These are phyloP conservation scores for Dipus sagitta DNA, from an alignment of 2,797 vertebrate genomes.

Conservation along the genomic window DNA sequence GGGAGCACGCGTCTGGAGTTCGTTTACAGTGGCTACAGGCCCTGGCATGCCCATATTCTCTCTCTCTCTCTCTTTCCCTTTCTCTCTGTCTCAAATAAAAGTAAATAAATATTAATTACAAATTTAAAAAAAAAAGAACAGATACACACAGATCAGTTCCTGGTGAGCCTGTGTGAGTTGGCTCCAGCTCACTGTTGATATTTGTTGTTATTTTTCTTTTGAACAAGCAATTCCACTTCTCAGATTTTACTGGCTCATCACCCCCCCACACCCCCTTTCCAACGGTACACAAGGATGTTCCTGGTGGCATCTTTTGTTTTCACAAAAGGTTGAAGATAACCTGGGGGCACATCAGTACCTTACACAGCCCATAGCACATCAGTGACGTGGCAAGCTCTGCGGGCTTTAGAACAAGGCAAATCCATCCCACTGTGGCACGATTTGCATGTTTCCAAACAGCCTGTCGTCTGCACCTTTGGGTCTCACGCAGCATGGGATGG, in stretches of 20 bases:
- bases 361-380: background rate
- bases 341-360: background rate
- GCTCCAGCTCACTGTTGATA: background rate
- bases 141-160: background rate
- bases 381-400: background rate
- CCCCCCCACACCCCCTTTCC: background rate
- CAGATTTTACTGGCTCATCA: background rate
- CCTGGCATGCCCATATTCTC: no score
- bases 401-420: conserved; percentile 42
- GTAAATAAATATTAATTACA: no score
- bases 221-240: background rate
- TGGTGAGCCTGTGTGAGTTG: background rate
- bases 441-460: background rate
- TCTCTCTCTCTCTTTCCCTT: no score
- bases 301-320: background rate
- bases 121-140: background rate
- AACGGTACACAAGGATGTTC: background rate
- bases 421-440: background rate
- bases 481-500: background rate
- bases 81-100: no score
- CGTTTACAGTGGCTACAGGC: no score
- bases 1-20: no score
- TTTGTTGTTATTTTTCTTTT: background rate
- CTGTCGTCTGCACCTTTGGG: background rate
- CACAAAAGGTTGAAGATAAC: conserved; percentile 51